These are phyloP conservation scores for Rhipidura dahli DNA, from an alignment of 2,113 vertebrate species.

Conservation along the genomic window DNA sequence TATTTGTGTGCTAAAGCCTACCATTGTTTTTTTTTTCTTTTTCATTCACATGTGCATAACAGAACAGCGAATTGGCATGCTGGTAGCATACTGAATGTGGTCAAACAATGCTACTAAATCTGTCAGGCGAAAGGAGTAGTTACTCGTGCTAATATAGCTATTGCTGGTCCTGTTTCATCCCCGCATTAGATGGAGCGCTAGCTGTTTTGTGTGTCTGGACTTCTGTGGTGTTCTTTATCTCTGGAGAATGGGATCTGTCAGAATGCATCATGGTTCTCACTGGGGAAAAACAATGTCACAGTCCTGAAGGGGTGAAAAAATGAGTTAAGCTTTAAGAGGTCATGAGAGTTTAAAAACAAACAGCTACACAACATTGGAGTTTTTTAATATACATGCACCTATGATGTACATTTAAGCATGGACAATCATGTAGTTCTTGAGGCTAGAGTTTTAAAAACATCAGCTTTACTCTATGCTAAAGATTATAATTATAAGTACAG, in stretches of 20 bases:
- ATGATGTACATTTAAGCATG: not conserved
- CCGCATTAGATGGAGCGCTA: not conserved
- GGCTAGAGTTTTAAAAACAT: not conserved
- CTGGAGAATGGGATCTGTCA: constrained; percentile 26
- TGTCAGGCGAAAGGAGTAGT: not conserved
- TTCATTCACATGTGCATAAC: not conserved
- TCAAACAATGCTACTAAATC: constrained; percentile 1
- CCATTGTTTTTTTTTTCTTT: not conserved
- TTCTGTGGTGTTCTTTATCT: not conserved
- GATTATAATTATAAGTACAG: not conserved
- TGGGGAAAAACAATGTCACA: not conserved
- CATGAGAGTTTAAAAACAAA: not conserved
- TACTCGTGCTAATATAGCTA: not conserved
- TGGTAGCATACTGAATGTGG: not conserved
- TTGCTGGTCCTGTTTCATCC: not conserved
- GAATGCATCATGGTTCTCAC: not conserved
- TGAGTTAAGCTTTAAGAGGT: not conserved
- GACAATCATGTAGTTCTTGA: not conserved
- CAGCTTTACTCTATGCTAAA: not conserved
- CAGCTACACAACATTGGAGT: not conserved
- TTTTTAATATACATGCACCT: not conserved
- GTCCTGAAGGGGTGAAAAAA: not conserved
- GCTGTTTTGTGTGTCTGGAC: not conserved
- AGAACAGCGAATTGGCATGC: not conserved
- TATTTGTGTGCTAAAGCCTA: not conserved